Evolutionary conservation across 2,113 vertebrate genomes (phyloP).

Genomic region (Eulacestoma nigropectus): DNA sequence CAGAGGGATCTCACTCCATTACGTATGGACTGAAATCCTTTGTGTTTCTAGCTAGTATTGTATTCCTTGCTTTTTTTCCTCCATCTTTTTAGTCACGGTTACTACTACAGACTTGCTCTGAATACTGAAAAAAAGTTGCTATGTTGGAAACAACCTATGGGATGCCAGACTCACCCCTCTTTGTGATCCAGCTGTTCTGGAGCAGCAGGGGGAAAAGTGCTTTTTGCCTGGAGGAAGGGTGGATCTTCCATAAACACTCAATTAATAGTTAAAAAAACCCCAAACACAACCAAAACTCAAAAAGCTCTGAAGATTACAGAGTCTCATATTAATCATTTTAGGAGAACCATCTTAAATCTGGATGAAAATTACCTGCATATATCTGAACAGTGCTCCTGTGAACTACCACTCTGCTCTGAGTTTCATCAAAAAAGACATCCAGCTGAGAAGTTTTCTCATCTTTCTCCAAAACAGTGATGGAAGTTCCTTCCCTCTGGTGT

Average conservation of each 20-base stretch:
- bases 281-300: neutral
- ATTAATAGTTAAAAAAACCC: neutral
- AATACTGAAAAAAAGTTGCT: neutral
- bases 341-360: neutral
- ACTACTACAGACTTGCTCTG: neutral
- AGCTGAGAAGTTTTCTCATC: neutral
- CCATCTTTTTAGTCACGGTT: neutral
- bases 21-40: neutral
- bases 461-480: neutral
- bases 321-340: neutral
- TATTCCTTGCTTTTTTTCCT: neutral
- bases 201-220: fast-evolving
- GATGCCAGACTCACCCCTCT: neutral
- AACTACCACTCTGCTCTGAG: neutral
- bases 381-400: neutral
- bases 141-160: neutral
- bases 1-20: neutral
- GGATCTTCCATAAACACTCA: neutral
- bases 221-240: neutral
- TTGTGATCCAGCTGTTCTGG: neutral
- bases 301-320: neutral
- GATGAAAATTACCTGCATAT: neutral
- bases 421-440: slow-evolving; percentile 24
- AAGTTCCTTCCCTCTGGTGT: slow-evolving; percentile 4
- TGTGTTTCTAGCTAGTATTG: neutral